These are phyloP conservation scores for Brachylomia viminalis DNA, from an alignment of 2,888 invertebrate species.

Conservation along the genomic window DNA sequence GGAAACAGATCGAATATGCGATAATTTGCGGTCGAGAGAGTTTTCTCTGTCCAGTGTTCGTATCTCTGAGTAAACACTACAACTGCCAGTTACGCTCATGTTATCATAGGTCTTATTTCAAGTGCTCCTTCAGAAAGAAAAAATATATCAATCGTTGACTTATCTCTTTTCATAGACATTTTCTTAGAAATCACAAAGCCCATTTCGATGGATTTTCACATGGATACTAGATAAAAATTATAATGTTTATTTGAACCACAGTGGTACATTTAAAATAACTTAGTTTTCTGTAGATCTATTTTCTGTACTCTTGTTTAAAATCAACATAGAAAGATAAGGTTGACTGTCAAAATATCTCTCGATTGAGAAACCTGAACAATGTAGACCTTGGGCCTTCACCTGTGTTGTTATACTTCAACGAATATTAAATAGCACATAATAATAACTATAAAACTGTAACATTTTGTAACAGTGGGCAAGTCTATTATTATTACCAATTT, in stretches of 20 bases:
- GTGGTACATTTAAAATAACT: neutral
- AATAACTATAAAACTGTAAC: slow-evolving; percentile 2
- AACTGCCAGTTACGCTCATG: neutral
- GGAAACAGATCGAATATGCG: slow-evolving; percentile 43
- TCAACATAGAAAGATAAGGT: neutral
- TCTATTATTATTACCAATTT: neutral
- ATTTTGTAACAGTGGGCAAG: neutral
- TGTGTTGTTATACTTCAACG: neutral
- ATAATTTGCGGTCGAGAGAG: slow-evolving; percentile 18
- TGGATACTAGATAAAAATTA: neutral
- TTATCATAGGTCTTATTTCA: slow-evolving; percentile 43
- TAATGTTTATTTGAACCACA: neutral
- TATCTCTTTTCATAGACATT: no score
- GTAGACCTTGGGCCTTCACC: neutral
- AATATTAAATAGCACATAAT: no score
- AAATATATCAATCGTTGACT: slow-evolving; percentile 16
- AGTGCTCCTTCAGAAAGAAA: neutral
- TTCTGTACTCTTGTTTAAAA: neutral
- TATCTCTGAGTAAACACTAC: slow-evolving; percentile 22
- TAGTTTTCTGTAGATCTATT: neutral
- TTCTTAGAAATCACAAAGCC: slow-evolving; percentile 29
- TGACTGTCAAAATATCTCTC: neutral
- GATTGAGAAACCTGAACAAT: neutral
- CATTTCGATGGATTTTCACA: neutral
- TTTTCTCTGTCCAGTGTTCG: neutral